Conservation (phyloP, 2,888 invertebrate genomes). For the Drosophila demipolita region DNA sequence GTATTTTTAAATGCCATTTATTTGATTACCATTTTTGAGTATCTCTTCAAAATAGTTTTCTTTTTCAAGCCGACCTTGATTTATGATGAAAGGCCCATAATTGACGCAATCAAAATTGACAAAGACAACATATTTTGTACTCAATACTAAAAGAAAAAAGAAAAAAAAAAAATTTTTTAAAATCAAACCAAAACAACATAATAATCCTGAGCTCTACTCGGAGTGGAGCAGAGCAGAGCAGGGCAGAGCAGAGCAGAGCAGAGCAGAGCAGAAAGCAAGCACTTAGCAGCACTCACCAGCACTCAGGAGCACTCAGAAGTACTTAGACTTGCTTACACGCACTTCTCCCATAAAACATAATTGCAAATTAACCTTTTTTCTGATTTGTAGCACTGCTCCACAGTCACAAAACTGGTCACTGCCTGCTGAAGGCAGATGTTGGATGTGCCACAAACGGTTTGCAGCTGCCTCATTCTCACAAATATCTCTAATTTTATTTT, state of each 20-base stretch:
- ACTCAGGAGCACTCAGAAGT: slow-evolving; percentile 50
- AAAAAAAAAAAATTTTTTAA: background rate
- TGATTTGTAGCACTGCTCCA: slow-evolving; percentile 44
- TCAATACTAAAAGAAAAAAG: background rate
- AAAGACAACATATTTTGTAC: background rate
- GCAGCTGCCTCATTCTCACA: slow-evolving; percentile 15
- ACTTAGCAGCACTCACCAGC: slow-evolving; percentile 45
- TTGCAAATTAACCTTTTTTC: slow-evolving; percentile 60
- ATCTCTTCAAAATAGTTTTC: background rate
- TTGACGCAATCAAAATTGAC: background rate
- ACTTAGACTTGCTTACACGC: slow-evolving; percentile 55
- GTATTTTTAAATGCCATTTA: background rate
- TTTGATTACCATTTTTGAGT: background rate
- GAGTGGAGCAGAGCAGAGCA: background rate
- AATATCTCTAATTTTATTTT: slow-evolving; percentile 47
- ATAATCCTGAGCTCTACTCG: background rate
- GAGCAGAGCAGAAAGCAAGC: slow-evolving; percentile 23
- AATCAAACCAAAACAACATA: background rate
- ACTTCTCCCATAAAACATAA: slow-evolving; percentile 54
- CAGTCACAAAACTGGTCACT: slow-evolving; percentile 11
- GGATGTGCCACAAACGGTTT: slow-evolving; percentile 3
- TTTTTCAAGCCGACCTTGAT: background rate
- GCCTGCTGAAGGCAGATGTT: slow-evolving; percentile 8
- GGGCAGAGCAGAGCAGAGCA: background rate
- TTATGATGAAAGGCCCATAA: background rate